Percentiles rank a stretch among this genome's conserved stretches.
Evolutionary conservation across 1,140 invertebrate species (phyloP).

Genomic region (Sweltsa coloradensis): DNA sequence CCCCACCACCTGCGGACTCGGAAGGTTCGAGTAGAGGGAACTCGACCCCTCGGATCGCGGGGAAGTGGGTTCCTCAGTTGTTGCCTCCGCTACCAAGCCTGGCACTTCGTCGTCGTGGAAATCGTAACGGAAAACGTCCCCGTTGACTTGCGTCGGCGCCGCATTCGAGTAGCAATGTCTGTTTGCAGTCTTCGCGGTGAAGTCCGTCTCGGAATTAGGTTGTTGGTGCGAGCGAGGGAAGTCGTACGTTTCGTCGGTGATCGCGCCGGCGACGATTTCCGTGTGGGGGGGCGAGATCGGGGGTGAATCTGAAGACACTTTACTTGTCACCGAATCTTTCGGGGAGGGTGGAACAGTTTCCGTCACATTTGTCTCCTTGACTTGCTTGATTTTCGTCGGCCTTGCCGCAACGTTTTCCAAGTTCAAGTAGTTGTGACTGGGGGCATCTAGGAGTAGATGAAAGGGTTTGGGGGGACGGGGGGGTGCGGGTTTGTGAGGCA

Average conservation of each 20-base stretch:
- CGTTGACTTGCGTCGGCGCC: conserved; percentile 41
- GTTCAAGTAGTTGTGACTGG: conserved; percentile 23
- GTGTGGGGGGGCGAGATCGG: neutral
- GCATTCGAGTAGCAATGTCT: conserved; percentile 61
- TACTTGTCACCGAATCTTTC: neutral
- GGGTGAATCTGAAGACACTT: neutral
- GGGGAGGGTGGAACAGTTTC: neutral
- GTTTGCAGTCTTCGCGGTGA: conserved; percentile 12
- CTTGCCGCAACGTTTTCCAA: conserved; percentile 17
- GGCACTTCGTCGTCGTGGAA: conserved; percentile 34
- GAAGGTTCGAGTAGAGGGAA: conserved; percentile 40
- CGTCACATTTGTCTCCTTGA: neutral
- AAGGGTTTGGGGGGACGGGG: conserved; percentile 65
- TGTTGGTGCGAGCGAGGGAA: conserved; percentile 52
- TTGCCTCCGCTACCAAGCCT: conserved; percentile 16
- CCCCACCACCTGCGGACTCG: conserved; percentile 35
- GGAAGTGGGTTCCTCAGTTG: conserved; percentile 34
- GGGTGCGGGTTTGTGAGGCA: conserved; percentile 32
- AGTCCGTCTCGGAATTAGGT: conserved; percentile 22
- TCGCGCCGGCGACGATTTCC: neutral
- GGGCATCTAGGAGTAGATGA: conserved; percentile 33
- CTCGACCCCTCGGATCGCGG: conserved; percentile 37
- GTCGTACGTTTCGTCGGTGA: conserved; percentile 53
- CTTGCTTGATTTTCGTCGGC: neutral
- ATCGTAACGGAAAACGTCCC: conserved; percentile 44